Evolutionary conservation across 2,113 vertebrate species (phyloP).

Genomic region (Rhinogobius similis): DNA sequence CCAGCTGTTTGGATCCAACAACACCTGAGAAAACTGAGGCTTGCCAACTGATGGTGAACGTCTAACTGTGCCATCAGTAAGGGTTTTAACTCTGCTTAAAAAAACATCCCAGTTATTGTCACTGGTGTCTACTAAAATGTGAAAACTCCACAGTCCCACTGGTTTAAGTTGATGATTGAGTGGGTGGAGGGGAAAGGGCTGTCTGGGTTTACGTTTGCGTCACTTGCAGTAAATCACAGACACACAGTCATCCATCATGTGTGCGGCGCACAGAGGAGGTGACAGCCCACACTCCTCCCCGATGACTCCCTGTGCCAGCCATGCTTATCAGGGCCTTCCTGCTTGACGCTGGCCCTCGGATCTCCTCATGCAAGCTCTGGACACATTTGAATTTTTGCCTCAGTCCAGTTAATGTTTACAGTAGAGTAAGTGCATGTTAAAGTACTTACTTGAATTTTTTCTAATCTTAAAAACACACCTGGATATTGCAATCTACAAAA

Average conservation of each 20-base stretch:
- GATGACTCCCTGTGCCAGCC: neutral
- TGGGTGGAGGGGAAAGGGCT: neutral
- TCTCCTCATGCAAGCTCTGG: too few relatives aligned
- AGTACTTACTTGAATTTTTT: neutral
- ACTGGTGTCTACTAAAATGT: neutral
- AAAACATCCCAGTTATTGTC: too few relatives aligned
- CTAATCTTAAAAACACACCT: neutral
- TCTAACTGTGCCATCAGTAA: too few relatives aligned
- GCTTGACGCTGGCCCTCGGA: neutral
- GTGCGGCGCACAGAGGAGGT: neutral
- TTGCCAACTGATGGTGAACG: too few relatives aligned
- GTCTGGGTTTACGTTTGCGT: neutral
- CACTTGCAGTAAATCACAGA: neutral
- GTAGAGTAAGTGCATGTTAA: neutral
- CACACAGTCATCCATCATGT: constrained; percentile 10
- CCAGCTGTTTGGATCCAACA: too few relatives aligned
- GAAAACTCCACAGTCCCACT: neutral
- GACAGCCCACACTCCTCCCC: constrained; percentile 5
- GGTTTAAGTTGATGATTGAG: neutral
- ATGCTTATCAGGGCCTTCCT: constrained; percentile 3
- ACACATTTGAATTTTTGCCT: neutral
- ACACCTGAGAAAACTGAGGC: too few relatives aligned
- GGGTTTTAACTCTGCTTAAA: too few relatives aligned
- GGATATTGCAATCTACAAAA: neutral
- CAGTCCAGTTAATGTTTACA: neutral